These are phyloP conservation scores for Paedocypris micromegethes DNA, from an alignment of 2,797 vertebrate species.

Conservation along the genomic window DNA sequence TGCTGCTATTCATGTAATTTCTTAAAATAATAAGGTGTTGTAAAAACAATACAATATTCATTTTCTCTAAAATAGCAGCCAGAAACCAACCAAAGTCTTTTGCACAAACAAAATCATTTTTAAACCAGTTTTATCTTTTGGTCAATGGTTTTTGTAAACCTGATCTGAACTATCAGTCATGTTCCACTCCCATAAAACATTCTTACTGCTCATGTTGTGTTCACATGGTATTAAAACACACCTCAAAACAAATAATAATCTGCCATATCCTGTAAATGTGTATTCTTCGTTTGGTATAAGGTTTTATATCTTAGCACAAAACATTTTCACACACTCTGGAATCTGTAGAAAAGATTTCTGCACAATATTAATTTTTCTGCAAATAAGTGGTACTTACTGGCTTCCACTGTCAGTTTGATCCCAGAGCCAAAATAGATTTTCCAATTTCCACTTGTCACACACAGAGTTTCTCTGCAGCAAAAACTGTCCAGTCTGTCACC, in stretches of 20 bases:
- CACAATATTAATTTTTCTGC: neutral
- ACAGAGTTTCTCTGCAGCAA: constrained; percentile 37
- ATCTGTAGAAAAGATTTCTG: neutral
- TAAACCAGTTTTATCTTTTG: neutral
- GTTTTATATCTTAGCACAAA: neutral
- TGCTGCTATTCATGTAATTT: too few relatives aligned
- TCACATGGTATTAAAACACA: constrained; percentile 14
- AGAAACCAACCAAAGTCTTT: too few relatives aligned
- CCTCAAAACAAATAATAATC: constrained; percentile 2
- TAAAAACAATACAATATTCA: too few relatives aligned
- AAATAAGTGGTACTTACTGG: constrained; percentile 46
- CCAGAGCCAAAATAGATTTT: constrained; percentile 46
- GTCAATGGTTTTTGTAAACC: constrained; percentile 1
- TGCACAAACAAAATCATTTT: neutral
- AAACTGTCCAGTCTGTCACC: neutral
- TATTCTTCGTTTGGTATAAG: too few relatives aligned
- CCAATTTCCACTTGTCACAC: constrained; percentile 45
- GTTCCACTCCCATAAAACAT: constrained; percentile 27
- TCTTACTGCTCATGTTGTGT: constrained; percentile 11
- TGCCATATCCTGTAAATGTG: neutral
- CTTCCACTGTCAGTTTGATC: constrained; percentile 41
- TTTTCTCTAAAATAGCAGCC: too few relatives aligned
- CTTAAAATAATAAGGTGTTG: too few relatives aligned
- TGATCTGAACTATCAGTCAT: constrained; percentile 22
- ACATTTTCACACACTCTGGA: neutral